Base-by-base conservation (phyloP, 1,140 invertebrate genomes). In the Diorhabda elongata region DNA sequence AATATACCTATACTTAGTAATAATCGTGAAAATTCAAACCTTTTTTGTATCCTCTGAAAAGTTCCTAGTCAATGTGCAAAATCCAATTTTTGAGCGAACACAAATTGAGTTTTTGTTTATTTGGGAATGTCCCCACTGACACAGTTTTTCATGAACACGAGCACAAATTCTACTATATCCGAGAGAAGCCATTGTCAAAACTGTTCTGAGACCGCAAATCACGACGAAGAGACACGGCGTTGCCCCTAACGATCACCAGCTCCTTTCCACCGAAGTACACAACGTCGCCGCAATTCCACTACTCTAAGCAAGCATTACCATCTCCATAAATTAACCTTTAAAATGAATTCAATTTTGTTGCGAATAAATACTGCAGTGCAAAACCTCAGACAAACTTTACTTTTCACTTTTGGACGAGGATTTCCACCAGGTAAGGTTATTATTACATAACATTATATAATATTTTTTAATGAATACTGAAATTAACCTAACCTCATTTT, bases 111-210 rank as follows among this genome's bases (percentile, higher is more conserved):
- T 83, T 84, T 86, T 87, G 79, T 84, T 83, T 80, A 86, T 58
- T 73, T 79, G 82, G 82, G 84, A 85, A 83, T 88, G 86, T 85
- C 87, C 85, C 76, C 88, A 87, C 85, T 89, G 87, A 86, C 88
- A 90, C 88, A 90, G 83, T 87, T 89, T 89, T 84, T 90, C 88
- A 79, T 87, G 85, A 82, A 88, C 87, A 83, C 88, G 88, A 85
- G 86, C 88, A 89, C 88, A 90, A 83, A 90, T 85, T 85, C 88
- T 87, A 86, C 87, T 87, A 82, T 88, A 87, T 84, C 87, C 88
- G 88, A 90, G 85, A 87, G 88, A 89, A 86, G 88, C 88, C 88
- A 89, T 90, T 85, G 86, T 86, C 84, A 86, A 85, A 85, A 89
- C 87, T 86, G 85, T 85, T 86, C 84, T 86, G 85, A 72, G 64